A percentile compares a stretch with the other conserved stretches of the same genome.
These are phyloP conservation scores for Paramormyrops hopkinsi DNA, from an alignment of 2,797 vertebrate species.

Conservation along the genomic window DNA sequence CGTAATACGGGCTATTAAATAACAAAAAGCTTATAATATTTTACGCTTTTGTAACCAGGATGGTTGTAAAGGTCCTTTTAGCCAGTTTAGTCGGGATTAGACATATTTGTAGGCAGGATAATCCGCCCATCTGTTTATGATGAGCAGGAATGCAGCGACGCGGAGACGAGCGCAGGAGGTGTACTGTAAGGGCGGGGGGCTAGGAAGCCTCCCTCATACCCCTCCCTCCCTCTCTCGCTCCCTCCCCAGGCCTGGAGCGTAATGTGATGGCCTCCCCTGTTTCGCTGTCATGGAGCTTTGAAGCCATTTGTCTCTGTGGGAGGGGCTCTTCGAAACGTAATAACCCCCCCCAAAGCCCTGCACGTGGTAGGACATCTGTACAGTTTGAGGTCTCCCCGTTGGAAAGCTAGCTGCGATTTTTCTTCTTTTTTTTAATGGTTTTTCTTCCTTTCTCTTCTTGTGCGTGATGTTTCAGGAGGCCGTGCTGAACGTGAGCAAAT, in stretches of 20 bases:
- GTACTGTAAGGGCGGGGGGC: neutral
- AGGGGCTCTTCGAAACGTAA: neutral
- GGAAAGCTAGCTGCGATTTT: neutral
- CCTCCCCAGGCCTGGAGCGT: neutral
- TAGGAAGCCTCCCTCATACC: neutral
- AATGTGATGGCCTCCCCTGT: neutral
- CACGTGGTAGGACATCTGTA: neutral
- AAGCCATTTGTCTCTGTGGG: neutral
- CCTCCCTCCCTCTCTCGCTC: neutral
- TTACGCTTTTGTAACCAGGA: neutral
- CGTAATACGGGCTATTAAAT: neutral
- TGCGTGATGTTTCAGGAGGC: neutral
- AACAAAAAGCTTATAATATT: neutral
- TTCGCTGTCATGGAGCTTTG: neutral
- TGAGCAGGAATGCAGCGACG: neutral
- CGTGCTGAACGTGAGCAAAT: neutral
- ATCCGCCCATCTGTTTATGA: neutral
- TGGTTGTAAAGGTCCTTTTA: neutral
- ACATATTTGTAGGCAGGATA: neutral
- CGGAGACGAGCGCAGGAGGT: neutral
- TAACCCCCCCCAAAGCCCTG: neutral
- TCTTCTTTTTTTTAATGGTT: neutral
- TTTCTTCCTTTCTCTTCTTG: neutral
- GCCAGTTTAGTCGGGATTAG: neutral
- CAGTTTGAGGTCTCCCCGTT: neutral